Evolutionary conservation across 1,140 invertebrate species (phyloP), one percentile per base, ranked within the genome.

Genomic region (Pygmarrhopalites habei): DNA sequence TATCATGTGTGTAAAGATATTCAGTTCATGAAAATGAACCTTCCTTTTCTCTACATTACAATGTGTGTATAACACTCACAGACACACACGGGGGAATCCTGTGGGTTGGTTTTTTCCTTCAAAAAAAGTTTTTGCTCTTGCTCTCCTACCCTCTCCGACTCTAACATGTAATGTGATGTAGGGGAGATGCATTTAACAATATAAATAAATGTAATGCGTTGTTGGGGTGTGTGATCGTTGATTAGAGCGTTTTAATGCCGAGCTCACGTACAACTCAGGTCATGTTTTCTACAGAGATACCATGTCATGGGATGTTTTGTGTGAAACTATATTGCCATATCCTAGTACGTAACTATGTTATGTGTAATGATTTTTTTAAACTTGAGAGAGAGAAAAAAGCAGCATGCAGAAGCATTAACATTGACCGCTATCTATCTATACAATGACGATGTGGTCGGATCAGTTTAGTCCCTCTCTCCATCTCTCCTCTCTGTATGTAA

Each of bases 221-320:
- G 53, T 39, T 44, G 52, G 52, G 30, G 53, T 56, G 60, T 62
- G 60, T 62, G 60, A 63, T 63, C 61, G 44, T 55, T 64, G 62
- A 64, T 59, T 64, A 64, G 56, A 44, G 51, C 47, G 57, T 63
- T 59, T 64, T 59, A 64, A 64, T 59, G 56, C 55, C 55, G 47
- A 55, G 23, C 62, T 64, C 62, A 64, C 62, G 62, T 63, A 47
- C 35, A 35, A 19, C 4, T 35, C 29, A 32, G 17, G 53, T 35
- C 29, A 56, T 52, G 49, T 52, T 52, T 52, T 52, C 49, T 52
- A 35, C 15, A n/a, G n/a, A n/a, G n/a, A n/a, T n/a, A n/a, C n/a
- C n/a, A n/a, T n/a, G n/a, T n/a, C 14, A 17, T 10, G 21, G 47
- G 14, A 23, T 7, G 21, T 12, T 49, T 49, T 17, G 7, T 49